phyloP scores from a whole-genome alignment of 2,888 invertebrate genomes.

The Drosophila peninsularis region DNA sequence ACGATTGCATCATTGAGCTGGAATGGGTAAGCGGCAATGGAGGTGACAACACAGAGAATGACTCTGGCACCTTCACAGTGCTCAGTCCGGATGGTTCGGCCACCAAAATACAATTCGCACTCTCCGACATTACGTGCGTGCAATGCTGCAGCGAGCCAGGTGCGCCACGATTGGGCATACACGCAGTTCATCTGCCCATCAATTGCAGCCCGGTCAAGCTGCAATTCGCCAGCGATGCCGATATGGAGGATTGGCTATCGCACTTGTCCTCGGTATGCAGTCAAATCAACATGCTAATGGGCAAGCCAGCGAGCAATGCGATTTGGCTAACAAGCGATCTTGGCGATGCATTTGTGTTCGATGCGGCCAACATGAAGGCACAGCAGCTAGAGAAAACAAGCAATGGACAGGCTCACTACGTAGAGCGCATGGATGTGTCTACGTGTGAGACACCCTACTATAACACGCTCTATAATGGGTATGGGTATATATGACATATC shows the following conservation, averaged over 20 bases:
- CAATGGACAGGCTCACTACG: conserved; percentile 85
- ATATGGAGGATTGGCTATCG: conserved; percentile 95
- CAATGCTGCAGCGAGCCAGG: conserved; percentile 92
- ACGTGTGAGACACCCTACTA: conserved; percentile 88
- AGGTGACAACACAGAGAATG: conserved; percentile 86
- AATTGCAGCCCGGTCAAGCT: conserved; percentile 88
- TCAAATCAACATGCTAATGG: conserved; percentile 89
- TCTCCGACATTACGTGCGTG: conserved; percentile 91
- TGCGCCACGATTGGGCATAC: conserved; percentile 90
- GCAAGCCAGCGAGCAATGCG: conserved; percentile 89
- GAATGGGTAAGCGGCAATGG: conserved; percentile 90
- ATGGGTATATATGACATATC: conserved; percentile 16
- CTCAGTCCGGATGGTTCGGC: conserved; percentile 91
- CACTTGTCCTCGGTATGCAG: conserved; percentile 91
- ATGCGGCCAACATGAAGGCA: conserved; percentile 88
- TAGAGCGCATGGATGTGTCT: conserved; percentile 89
- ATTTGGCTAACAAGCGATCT: conserved; percentile 92
- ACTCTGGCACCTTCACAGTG: conserved; percentile 90
- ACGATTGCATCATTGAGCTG: conserved; percentile 92
- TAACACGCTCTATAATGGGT: conserved; percentile 89
- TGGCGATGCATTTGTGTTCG: conserved; percentile 93
- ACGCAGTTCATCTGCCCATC: conserved; percentile 87
- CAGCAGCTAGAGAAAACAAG: conserved; percentile 84
- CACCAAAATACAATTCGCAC: conserved; percentile 90
- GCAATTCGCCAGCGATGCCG: conserved; percentile 92